Evolutionary conservation across 2,888 invertebrate genomes (phyloP), one percentile per base, ranked within the genome.

Genomic region (Hirudinaria manillensis): DNA sequence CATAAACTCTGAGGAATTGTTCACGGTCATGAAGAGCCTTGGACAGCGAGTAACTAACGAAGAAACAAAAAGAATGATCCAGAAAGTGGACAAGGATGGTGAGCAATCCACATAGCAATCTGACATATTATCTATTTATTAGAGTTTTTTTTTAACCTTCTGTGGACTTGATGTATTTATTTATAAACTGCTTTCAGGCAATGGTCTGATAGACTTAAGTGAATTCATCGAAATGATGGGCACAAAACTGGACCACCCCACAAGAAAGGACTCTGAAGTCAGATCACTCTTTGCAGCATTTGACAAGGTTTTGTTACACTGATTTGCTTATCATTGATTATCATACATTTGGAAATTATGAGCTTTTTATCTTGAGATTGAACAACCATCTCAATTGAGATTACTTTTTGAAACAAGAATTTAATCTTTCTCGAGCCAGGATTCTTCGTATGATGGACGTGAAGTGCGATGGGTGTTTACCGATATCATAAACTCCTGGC

Each of bases 11-110:
- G 66, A 36, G 2, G 79, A 79, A 71, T 56, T 79, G 24, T 61
- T 76, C 10, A 66, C 70, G 2, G 78, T 78, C n/a, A 77, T 79
- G 77, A 72, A 71, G 24, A 72, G 73, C 34, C 71, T 79, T 21
- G 79, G 79, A 2, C 71, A 78, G 24, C 75, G 75, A 53, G 76
- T 75, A 6, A 76, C 76, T 51, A 75, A 72, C 32, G 73, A 76
- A 16, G 70, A 79, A 65, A 74, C 77, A 29, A 75, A 77, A 51
- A 73, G 75, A 45, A 79, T 79, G 77, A 76, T 79, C 38, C 56
- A 76, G 16, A 75, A 78, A 72, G 78, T 79, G 29, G 79, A 79
- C 70, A 75, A 73, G n/a, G 79, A 79, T 70, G 79, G 79, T 79
- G 36, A 19, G 29, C 7, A 21, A 51, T 34, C 24, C 55, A 36